These are phyloP conservation scores for Dasyprocta punctata DNA, from an alignment of 2,113 vertebrate species.

Conservation along the genomic window DNA sequence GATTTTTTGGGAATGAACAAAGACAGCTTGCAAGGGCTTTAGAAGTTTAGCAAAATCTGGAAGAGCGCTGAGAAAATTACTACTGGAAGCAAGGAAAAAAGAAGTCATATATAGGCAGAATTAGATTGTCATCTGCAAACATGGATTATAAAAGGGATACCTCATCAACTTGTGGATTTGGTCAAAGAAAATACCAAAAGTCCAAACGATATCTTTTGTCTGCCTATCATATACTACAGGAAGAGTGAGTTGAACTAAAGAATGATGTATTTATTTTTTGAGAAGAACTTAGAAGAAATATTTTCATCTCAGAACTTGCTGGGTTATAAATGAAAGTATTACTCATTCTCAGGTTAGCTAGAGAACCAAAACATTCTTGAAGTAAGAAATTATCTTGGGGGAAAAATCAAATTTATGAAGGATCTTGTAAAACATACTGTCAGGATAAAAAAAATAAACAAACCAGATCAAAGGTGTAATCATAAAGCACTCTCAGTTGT, in stretches of 20 bases:
- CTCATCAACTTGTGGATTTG: not conserved
- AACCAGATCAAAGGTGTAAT: not conserved
- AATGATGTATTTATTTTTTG: not conserved
- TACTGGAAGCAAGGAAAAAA: not conserved
- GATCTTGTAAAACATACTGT: not conserved
- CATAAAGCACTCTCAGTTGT: not conserved
- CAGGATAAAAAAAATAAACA: not conserved
- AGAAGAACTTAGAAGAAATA: not conserved
- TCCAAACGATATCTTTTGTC: not conserved
- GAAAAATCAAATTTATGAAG: not conserved
- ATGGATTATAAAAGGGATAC: not conserved
- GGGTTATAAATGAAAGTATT: not conserved
- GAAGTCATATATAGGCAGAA: not conserved
- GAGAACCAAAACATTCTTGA: not conserved
- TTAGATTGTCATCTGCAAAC: not conserved
- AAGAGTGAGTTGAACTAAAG: not conserved
- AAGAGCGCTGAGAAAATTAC: not conserved
- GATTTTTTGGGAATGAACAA: not conserved
- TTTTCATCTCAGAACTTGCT: not conserved
- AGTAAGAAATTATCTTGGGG: not conserved
- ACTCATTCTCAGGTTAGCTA: not conserved
- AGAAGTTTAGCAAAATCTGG: not conserved
- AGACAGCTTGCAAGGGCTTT: not conserved
- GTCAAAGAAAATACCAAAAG: not conserved
- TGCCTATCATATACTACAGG: not conserved